phyloP scores from a whole-genome alignment of 2,113 vertebrate genomes.

The Rutilus rutilus region DNA sequence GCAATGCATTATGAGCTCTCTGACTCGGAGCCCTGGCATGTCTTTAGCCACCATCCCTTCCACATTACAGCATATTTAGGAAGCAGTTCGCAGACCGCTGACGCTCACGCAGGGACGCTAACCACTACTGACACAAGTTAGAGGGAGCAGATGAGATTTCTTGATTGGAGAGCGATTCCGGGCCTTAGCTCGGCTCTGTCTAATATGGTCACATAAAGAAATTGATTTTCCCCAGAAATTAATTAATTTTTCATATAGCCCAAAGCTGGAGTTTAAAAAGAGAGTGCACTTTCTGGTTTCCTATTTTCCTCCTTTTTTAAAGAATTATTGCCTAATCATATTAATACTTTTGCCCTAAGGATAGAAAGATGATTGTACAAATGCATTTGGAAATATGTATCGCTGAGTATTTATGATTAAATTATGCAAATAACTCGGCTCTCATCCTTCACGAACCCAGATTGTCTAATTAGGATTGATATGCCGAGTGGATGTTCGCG shows the following conservation, averaged over 20 bases:
- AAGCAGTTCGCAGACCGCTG: conserved; percentile 70
- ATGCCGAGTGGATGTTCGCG: conserved; percentile 99
- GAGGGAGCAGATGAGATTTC: conserved; percentile 91
- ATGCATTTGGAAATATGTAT: conserved; percentile 99
- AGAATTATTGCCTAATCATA: conserved; percentile 99
- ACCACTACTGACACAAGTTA: conserved; percentile 91
- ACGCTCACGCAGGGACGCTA: conserved; percentile 80
- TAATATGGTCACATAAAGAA: conserved; percentile 99
- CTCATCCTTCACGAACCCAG: conserved; percentile 98
- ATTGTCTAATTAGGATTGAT: conserved; percentile 99
- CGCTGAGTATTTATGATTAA: conserved; percentile 99
- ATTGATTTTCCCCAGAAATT: conserved; percentile 99
- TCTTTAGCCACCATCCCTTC: conserved; percentile 67
- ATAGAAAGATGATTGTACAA: conserved; percentile 99
- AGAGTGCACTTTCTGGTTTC: conserved; percentile 98
- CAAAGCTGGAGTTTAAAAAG: conserved; percentile 99
- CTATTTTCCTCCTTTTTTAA: conserved; percentile 86
- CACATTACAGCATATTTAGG: conserved; percentile 76
- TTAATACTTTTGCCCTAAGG: conserved; percentile 99
- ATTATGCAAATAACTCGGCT: conserved; percentile 99
- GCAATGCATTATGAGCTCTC: conserved; percentile 64
- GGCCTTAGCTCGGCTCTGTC: conserved; percentile 90
- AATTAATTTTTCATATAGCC: conserved; percentile 99
- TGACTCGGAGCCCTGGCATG: conserved; percentile 52
- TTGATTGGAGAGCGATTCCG: conserved; percentile 91